Evolutionary conservation across 2,797 vertebrate species (phyloP), one percentile per base, ranked within the genome.

Genomic region (Protosalanx chinensis): DNA sequence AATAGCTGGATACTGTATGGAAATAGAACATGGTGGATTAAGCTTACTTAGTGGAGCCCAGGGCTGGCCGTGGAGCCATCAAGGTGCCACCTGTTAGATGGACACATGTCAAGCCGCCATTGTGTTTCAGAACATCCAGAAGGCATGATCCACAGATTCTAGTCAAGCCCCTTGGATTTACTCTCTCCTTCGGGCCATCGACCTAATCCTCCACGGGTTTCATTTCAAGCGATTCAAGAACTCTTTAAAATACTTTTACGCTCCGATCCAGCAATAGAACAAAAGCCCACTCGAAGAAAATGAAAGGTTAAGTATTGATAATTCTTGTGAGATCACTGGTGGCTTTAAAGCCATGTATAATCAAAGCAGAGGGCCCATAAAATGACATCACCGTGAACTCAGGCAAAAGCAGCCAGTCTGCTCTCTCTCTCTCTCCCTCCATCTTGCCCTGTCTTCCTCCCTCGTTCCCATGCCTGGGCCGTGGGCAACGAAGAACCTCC

Each of bases 221-320:
- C 71, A 56, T 76, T 86, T 82, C 75, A 77, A 71, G 33, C 76
- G 77, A 77, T 74, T 69, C 75, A 72, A 58, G 70, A 78, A 74
- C 68, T 59, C 72, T 75, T 81, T 80, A 79, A 84, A 82, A 83
- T 85, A 79, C 77, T 81, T 85, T 77, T 84, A 81, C 69, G 79
- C 71, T 78, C 51, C 60, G 74, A 80, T 76, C 79, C 79, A 81
- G 76, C 76, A 75, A 72, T 75, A 81, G 79, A 86, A 82, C 64
- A 84, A 79, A 77, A 77, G 77, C 16, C 72, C 80, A 72, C 82
- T 86, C 75, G 81, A 65, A 80, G 71, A 72, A 76, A 86, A 79
- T 85, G 68, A 72, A 82, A 84, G 81, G 78, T 81, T 83, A 85
- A 86, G 76, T 76, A 78, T 79, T 78, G 84, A 87, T 85, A 80